phyloP scores from a whole-genome alignment of 1,140 invertebrate species.

The Eriocheir sinensis region DNA sequence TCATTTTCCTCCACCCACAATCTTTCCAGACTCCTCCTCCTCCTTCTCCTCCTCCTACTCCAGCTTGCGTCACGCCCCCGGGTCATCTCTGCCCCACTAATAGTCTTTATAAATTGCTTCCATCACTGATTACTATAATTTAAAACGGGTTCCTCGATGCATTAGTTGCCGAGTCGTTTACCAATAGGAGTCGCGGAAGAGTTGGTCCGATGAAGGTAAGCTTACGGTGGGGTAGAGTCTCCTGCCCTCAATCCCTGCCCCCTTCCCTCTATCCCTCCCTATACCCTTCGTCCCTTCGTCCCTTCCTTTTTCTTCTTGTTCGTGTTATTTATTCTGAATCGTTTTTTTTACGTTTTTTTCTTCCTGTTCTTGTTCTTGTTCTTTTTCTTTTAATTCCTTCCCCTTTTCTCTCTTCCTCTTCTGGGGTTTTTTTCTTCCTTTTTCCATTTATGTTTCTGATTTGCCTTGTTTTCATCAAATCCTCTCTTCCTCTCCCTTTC shows the following conservation, averaged over 20 bases:
- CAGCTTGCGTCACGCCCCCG: not conserved
- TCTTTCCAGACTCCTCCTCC: not conserved
- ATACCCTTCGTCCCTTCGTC: no score
- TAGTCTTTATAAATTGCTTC: conserved; percentile 59
- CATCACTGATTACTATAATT: conserved; percentile 58
- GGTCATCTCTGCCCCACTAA: conserved; percentile 27
- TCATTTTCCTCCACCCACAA: not conserved
- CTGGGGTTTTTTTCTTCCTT: no score
- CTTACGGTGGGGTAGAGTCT: no score
- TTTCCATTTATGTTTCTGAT: no score
- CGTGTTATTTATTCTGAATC: no score
- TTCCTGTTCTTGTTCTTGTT: no score
- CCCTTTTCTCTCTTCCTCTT: no score
- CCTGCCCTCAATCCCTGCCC: not conserved
- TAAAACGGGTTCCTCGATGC: conserved; percentile 48
- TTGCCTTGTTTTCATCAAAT: no score
- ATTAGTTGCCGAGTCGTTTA: conserved; percentile 37
- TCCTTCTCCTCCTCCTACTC: not conserved
- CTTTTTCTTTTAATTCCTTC: no score
- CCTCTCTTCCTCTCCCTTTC: no score
- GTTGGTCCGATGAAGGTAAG: not conserved
- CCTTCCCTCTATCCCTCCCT: not conserved
- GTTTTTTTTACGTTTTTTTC: no score
- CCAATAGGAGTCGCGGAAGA: conserved; percentile 32
- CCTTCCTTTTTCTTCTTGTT: no score